These are phyloP conservation scores for Ciconia stormi DNA, from an alignment of 2,113 vertebrate genomes.

Conservation along the genomic window DNA sequence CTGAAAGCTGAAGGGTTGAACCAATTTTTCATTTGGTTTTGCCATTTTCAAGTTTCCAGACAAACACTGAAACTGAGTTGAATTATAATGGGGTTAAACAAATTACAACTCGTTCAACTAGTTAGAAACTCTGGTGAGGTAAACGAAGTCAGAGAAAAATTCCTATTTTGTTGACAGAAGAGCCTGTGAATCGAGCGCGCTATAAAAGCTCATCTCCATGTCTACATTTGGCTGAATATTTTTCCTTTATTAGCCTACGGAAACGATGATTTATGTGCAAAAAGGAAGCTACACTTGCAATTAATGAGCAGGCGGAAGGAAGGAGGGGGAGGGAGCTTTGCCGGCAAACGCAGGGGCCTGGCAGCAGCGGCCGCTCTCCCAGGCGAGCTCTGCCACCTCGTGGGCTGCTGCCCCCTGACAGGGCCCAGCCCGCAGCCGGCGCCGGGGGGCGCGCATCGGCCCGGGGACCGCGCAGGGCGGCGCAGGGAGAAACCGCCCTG, in stretches of 20 bases:
- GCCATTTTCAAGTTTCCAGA: not conserved
- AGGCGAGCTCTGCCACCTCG: constrained; percentile 46
- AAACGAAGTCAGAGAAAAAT: not conserved
- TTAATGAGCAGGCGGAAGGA: not conserved
- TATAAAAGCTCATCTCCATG: not conserved
- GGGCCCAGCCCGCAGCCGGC: not conserved
- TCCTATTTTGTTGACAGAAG: not conserved
- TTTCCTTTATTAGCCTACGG: not conserved
- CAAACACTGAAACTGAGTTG: not conserved
- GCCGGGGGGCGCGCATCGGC: no score
- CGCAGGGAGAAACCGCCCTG: accelerated
- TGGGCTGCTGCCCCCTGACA: constrained; percentile 31
- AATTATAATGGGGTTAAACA: not conserved
- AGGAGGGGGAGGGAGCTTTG: not conserved
- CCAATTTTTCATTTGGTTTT: not conserved
- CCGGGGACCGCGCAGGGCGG: accelerated
- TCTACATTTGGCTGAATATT: not conserved
- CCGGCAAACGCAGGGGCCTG: not conserved
- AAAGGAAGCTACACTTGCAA: not conserved
- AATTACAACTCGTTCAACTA: not conserved
- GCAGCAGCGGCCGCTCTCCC: not conserved
- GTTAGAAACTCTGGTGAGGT: not conserved
- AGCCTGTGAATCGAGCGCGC: not conserved
- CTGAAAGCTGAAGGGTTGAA: not conserved
- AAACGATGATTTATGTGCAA: not conserved